Evolutionary conservation across 2,888 invertebrate genomes (phyloP).

Genomic region (Tryphoninae sp.): DNA sequence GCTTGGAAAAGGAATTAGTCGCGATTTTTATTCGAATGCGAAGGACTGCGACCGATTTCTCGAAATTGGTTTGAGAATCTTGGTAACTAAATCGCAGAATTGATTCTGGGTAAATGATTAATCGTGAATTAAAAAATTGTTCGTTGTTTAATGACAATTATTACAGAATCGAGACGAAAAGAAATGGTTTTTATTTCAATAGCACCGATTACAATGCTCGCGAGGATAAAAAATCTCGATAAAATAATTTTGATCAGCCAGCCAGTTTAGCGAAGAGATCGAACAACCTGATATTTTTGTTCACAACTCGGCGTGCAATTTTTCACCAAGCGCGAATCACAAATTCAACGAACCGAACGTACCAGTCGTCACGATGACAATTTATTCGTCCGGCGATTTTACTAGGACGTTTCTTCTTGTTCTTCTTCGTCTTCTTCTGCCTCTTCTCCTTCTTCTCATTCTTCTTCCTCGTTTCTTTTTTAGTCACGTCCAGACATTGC

Average conservation of each 20-base stretch:
- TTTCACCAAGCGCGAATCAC: background rate
- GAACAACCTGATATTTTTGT: background rate
- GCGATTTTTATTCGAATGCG: background rate
- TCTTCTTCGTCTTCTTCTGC: constrained; percentile 21
- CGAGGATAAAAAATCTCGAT: too few species aligned
- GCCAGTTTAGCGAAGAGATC: too few species aligned
- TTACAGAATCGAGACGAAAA: background rate
- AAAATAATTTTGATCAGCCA: too few species aligned
- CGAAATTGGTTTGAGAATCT: constrained; percentile 22
- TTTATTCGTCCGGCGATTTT: background rate
- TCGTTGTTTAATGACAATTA: constrained; percentile 17
- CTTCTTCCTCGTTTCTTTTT: constrained; percentile 24
- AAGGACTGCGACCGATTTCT: background rate
- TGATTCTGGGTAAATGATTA: constrained; percentile 3
- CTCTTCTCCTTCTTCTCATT: background rate
- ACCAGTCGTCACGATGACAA: background rate
- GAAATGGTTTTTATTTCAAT: background rate
- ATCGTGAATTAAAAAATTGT: constrained; percentile 8
- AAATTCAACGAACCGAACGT: background rate
- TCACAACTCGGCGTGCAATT: background rate
- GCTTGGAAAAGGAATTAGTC: background rate
- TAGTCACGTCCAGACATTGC: constrained; percentile 33
- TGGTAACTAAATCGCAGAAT: background rate
- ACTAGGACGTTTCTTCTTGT: background rate
- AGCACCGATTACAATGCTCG: background rate